Conservation (phyloP, 2,888 invertebrate genomes). For the Leptopilina drosophilae region DNA sequence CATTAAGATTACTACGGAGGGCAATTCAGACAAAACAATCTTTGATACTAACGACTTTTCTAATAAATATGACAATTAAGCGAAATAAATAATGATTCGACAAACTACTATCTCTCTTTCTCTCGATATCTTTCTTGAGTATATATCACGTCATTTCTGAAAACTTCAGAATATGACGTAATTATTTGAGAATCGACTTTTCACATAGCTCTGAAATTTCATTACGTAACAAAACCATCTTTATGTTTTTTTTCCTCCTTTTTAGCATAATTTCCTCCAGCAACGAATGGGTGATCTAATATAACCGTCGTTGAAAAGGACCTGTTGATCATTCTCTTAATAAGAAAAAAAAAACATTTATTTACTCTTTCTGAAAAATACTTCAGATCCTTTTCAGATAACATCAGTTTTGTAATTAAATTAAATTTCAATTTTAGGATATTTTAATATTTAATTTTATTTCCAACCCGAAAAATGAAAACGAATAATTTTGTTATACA, state of each 20-base stretch:
- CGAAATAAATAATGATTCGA: conserved; percentile 21
- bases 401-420: no score
- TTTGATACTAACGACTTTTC: background rate
- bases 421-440: no score
- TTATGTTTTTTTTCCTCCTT: background rate
- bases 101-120: no score
- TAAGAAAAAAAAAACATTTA: background rate
- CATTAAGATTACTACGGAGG: conserved; percentile 19
- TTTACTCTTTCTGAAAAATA: background rate
- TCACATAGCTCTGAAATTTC: background rate
- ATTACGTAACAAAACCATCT: background rate
- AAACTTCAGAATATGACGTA: background rate
- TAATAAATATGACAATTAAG: conserved; percentile 4
- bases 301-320: background rate
- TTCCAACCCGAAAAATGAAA: no score
- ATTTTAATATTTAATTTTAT: no score
- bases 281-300: background rate
- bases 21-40: conserved; percentile 19
- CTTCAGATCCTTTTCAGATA: background rate
- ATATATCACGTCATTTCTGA: conserved; percentile 31
- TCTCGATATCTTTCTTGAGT: background rate
- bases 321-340: background rate
- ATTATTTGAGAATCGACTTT: background rate
- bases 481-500: no score
- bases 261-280: background rate